These are phyloP conservation scores for Ptychodera flava DNA, from an alignment of 35 echinoderm and acorn worm genomes.

Conservation along the genomic window DNA sequence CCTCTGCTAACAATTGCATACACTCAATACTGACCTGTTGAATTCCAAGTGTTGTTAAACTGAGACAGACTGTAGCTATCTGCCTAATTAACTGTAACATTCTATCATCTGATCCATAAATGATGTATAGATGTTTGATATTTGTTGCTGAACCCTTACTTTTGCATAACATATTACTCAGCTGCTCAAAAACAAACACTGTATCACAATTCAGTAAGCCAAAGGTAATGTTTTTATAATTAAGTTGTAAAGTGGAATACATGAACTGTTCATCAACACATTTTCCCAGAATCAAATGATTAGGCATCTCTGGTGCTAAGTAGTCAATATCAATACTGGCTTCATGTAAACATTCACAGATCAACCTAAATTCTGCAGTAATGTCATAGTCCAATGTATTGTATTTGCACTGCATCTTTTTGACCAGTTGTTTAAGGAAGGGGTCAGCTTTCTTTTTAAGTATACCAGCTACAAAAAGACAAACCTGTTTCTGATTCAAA, in stretches of 20 bases:
- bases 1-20: background rate
- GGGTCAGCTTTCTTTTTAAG: background rate
- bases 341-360: background rate
- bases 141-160: background rate
- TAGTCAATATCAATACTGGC: background rate
- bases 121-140: background rate
- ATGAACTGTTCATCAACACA: background rate
- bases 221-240: too few relatives aligned
- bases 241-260: background rate
- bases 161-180: too few relatives aligned
- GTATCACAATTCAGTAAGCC: too few relatives aligned
- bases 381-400: background rate
- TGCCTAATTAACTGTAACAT: background rate
- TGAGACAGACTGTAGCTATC: background rate
- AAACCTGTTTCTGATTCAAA: background rate
- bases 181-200: too few relatives aligned
- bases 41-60: background rate
- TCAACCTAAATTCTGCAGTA: background rate
- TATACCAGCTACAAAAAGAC: background rate
- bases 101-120: background rate
- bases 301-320: background rate
- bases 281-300: background rate
- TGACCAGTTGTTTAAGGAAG: background rate
- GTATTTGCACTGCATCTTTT: background rate
- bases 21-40: background rate